Evolutionary conservation across 2,113 vertebrate species (phyloP), one percentile per base, ranked within the genome.

Genomic region (Sorex araneus): DNA sequence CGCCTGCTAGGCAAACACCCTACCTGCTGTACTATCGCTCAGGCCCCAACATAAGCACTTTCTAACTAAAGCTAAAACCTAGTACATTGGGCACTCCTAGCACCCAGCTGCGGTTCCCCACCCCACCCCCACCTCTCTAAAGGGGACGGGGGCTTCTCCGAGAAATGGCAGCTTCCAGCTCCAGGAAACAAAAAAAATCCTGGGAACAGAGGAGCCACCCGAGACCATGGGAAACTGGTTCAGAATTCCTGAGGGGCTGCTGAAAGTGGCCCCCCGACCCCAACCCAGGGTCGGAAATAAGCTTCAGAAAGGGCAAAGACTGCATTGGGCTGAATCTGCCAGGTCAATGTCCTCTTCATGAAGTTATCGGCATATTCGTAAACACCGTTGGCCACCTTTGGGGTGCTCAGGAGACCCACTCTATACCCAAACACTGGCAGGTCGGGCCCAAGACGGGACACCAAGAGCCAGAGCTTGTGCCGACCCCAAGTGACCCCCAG

Each of bases 321-420:
- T 45, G 10, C 9, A 32, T 27, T 60, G 13, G 40, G 32, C 3
- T 19, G 11, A 80, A 79, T 50, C 9, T 50, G 47, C 13, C 47
- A 50, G 47, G 47, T 50, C 47, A 50, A 10, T 13, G 13, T 50
- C 47, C 47, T 50, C 6, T 13, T 50, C 47, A 13, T 50, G 47
- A 13, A 50, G 6, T 50, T 13, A 50, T 50, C 47, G 47, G 47
- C 9, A 50, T 10, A 50, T 50, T 50, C 87, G 89, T 89, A 43
- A 92, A 82, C 92, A 87, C 47, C 60, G 47, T 34, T 78, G 40
- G 27, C 36, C 47, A 71, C 57, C 27, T 88, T 30, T 45, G 47
- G 54, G 64, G 45, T 64, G 74, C 27, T 34, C 47, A 87, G n/a
- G 60, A 28, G 74, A 77, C 27, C 15, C 82, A 18, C 50, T 57